Evolutionary conservation across 2,888 invertebrate genomes (phyloP).

Genomic region (Diogma glabrata): DNA sequence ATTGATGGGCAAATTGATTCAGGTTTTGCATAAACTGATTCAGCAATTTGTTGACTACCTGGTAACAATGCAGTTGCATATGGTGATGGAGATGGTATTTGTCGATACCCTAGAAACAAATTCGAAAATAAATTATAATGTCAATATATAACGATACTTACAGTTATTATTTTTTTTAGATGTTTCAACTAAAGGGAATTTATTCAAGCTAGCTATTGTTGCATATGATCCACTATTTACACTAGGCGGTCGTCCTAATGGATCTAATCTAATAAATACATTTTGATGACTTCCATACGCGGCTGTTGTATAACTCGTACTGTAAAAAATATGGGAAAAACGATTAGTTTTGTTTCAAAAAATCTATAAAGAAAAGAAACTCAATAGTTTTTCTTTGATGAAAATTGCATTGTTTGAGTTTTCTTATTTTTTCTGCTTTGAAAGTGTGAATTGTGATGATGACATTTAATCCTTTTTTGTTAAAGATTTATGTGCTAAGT

Average conservation of each 20-base stretch:
- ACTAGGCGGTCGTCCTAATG: slow-evolving; percentile 58
- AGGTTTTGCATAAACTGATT: slow-evolving; percentile 46
- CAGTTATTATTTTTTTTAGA: neutral
- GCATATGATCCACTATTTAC: slow-evolving; percentile 70
- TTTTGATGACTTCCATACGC: slow-evolving; percentile 66
- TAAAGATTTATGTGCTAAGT: no score
- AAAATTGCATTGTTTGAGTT: no score
- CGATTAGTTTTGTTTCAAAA: no score
- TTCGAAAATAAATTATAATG: slow-evolving; percentile 12
- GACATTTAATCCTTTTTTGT: no score
- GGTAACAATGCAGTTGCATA: slow-evolving; percentile 53
- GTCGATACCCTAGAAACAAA: slow-evolving; percentile 30
- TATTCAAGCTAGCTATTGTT: slow-evolving; percentile 71
- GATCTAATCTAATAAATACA: slow-evolving; percentile 62
- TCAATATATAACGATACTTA: neutral
- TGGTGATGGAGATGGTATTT: slow-evolving; percentile 49
- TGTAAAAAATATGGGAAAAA: no score
- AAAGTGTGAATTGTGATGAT: no score
- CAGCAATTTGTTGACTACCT: slow-evolving; percentile 35
- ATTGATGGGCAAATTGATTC: slow-evolving; percentile 48
- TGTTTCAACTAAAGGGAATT: slow-evolving; percentile 45
- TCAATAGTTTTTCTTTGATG: no score
- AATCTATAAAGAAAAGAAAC: no score
- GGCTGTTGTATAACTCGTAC: slow-evolving; percentile 66
- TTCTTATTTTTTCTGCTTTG: no score